Base-by-base conservation (phyloP, 2,797 vertebrate genomes). In the Pseudochromis fuscus region DNA sequence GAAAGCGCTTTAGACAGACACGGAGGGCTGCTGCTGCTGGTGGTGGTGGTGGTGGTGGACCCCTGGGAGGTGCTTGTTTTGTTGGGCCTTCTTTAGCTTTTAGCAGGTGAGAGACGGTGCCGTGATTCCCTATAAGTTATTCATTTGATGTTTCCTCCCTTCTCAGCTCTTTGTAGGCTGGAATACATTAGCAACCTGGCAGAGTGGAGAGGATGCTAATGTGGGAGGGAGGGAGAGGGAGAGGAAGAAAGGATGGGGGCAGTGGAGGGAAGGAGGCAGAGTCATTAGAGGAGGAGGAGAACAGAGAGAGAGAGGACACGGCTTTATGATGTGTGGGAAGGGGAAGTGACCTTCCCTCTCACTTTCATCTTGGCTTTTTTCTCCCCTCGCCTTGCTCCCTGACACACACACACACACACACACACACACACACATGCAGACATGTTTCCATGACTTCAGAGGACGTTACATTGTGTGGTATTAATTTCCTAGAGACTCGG, bases 281-380 rank as follows among this genome's bases (percentile, higher is more conserved):
- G 87, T 86, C 86, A 89, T 88, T 90, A 90, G 80, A 83, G 80
- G 75, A 83, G 79, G 84, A 82, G 82, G 77, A 82, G 86, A 84
- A 84, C 76, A 85, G 77, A 67, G 82, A 86, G 55, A 42, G 79
- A 85, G 79, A 86, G 86, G 85, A 86, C 83, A 73, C 60, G 51
- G 85, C 64, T 91, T 91, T 91, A 91, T 87, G 83, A 87, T 90
- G 89, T 92, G 90, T 90, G 88, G 87, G 88, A 90, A 89, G 84
- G 61, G 78, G 84, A 89, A 90, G 86, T 91, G 90, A 92, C 89
- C 90, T 92, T 91, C 86, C 82, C 63, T 80, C 77, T 87, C 87
- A 79, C 87, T 91, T 90, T 91, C 86, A 91, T 89, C 87, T 77
- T 64, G 62, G 58, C 79, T 82, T 82, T 81, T 79, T 75, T 72